phyloP scores from a whole-genome alignment of 2,113 vertebrate species.

The Melanerpes aurifrons region DNA sequence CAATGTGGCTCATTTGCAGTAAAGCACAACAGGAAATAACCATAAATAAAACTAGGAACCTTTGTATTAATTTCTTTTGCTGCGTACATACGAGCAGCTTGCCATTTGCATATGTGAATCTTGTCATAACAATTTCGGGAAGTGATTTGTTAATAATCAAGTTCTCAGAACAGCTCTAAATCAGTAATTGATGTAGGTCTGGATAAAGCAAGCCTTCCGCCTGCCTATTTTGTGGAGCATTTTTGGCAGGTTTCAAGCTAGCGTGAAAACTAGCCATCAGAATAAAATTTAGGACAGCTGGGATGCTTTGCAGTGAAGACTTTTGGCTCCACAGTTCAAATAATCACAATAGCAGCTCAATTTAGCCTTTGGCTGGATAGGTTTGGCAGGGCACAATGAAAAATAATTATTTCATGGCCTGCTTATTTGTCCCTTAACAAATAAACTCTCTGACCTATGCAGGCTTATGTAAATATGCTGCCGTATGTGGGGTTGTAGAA shows the following conservation, averaged over 20 bases:
- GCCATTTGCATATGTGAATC: constrained; percentile 78
- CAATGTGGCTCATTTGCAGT: constrained; percentile 44
- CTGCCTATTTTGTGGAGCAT: constrained; percentile 73
- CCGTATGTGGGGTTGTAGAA: constrained; percentile 55
- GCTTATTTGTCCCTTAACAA: constrained; percentile 84
- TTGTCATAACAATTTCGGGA: constrained; percentile 76
- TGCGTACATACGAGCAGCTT: constrained; percentile 69
- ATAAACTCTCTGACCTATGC: constrained; percentile 80
- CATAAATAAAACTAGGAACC: constrained; percentile 67
- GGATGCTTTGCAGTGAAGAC: constrained; percentile 81
- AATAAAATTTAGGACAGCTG: constrained; percentile 86
- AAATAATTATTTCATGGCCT: constrained; percentile 89
- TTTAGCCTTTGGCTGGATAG: constrained; percentile 84
- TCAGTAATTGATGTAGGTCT: constrained; percentile 78
- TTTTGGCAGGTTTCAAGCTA: constrained; percentile 78
- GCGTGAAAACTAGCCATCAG: constrained; percentile 83
- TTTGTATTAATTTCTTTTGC: constrained; percentile 70
- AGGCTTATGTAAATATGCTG: constrained; percentile 78
- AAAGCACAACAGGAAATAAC: constrained; percentile 65
- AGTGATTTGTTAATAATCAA: constrained; percentile 84
- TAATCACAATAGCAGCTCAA: constrained; percentile 85
- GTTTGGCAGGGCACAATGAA: constrained; percentile 86
- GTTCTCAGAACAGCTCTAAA: constrained; percentile 79
- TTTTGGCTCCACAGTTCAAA: constrained; percentile 83
- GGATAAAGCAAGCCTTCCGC: constrained; percentile 71